Conservation (phyloP, 2,888 invertebrate species). For the Anthophora plumipes region DNA sequence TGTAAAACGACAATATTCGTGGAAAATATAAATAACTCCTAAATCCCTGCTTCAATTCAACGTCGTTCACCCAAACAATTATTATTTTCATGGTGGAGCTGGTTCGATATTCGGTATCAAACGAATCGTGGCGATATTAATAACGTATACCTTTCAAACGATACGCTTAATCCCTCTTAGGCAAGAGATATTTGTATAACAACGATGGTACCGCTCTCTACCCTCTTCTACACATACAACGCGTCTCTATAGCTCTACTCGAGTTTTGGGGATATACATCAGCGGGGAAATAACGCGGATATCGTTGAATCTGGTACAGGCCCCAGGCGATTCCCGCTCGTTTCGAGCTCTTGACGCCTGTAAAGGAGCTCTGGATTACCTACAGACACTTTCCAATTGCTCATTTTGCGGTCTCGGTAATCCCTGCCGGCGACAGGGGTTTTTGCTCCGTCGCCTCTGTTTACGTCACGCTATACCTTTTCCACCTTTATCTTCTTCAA, state of each 20-base stretch:
- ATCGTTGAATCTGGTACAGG: conserved; percentile 51
- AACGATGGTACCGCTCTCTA: neutral
- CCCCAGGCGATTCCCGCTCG: conserved; percentile 28
- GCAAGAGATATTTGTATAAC: neutral
- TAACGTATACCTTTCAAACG: neutral
- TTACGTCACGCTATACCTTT: conserved; percentile 10
- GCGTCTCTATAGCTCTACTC: conserved; percentile 9
- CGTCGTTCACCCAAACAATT: neutral
- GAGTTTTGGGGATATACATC: conserved; percentile 42
- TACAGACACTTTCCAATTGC: conserved; percentile 43
- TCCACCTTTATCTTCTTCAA: conserved; percentile 33
- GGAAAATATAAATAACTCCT: too few relatives aligned
- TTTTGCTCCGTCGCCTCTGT: conserved; percentile 28
- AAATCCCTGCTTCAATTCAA: neutral
- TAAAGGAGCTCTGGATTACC: conserved; percentile 45
- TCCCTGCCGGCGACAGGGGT: conserved; percentile 40
- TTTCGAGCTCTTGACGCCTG: conserved; percentile 29
- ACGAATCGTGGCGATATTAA: conserved; percentile 6
- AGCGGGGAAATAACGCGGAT: conserved; percentile 53
- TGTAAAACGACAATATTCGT: too few relatives aligned
- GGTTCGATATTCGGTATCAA: neutral
- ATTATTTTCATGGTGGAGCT: neutral
- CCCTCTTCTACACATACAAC: neutral
- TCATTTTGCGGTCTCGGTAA: conserved; percentile 36
- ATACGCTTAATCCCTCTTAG: conserved; percentile 1